Percentiles rank a stretch among this genome's conserved stretches.
phyloP scores from a whole-genome alignment of 2,113 vertebrate genomes.

The Rutilus rutilus region DNA sequence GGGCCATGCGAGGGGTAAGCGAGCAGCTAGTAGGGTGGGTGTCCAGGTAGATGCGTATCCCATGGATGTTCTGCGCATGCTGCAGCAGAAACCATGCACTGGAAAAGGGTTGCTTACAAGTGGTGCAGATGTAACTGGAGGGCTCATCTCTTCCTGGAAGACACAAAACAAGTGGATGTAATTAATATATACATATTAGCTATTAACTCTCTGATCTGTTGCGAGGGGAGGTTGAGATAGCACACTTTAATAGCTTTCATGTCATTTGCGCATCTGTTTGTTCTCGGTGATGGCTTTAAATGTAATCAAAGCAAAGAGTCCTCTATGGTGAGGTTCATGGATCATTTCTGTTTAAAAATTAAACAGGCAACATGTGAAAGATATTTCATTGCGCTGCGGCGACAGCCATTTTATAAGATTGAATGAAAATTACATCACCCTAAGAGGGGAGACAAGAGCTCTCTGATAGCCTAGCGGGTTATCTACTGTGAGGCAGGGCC shows the following conservation, averaged over 20 bases:
- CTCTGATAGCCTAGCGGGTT: slow-evolving; percentile 51
- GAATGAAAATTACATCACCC: slow-evolving; percentile 55
- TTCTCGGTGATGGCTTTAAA: slow-evolving; percentile 49
- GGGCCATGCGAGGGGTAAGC: slow-evolving; percentile 94
- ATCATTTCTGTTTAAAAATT: slow-evolving; percentile 59
- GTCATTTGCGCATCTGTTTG: slow-evolving; percentile 52
- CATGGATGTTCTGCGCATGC: slow-evolving; percentile 97
- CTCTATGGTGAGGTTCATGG: slow-evolving; percentile 54
- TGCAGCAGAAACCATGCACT: slow-evolving; percentile 99
- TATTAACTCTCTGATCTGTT: slow-evolving; percentile 32
- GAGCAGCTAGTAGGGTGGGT: slow-evolving; percentile 90
- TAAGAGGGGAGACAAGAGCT: slow-evolving; percentile 45
- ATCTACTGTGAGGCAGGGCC: slow-evolving; percentile 43
- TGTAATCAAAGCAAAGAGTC: slow-evolving; percentile 56
- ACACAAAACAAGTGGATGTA: slow-evolving; percentile 57
- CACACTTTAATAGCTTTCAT: slow-evolving; percentile 53
- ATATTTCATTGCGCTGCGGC: slow-evolving; percentile 28
- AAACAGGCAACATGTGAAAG: slow-evolving; percentile 52
- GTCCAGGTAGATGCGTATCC: slow-evolving; percentile 99
- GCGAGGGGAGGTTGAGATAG: slow-evolving; percentile 37
- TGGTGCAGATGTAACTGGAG: slow-evolving; percentile 99
- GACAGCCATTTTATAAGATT: slow-evolving; percentile 59
- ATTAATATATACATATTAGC: slow-evolving; percentile 46
- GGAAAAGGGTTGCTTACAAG: slow-evolving; percentile 98
- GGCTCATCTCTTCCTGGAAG: slow-evolving; percentile 96